A percentile compares a stretch with the other conserved stretches of the same genome.
Evolutionary conservation across 2,888 invertebrate species (phyloP).

Genomic region (Monopis laevigella): DNA sequence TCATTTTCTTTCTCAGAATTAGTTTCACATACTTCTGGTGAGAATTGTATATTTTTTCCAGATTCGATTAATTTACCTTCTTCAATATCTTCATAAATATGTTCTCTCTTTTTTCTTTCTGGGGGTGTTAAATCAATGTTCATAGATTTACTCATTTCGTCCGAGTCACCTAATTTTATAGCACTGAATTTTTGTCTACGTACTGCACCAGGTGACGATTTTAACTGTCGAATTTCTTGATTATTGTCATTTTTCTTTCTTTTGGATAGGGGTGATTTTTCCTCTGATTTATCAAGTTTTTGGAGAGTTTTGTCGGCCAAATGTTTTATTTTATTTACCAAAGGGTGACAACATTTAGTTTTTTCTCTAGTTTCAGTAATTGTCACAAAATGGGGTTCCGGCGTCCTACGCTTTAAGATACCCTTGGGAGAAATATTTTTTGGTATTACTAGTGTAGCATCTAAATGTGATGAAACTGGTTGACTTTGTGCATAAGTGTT

Average conservation of each 20-base stretch:
- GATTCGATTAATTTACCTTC: conserved; percentile 39
- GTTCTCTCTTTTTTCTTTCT: conserved; percentile 64
- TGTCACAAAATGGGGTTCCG: conserved; percentile 48
- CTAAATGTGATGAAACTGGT: conserved; percentile 37
- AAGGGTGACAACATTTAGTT: conserved; percentile 67
- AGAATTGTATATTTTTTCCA: conserved; percentile 58
- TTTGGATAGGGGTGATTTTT: conserved; percentile 47
- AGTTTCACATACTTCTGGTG: conserved; percentile 42
- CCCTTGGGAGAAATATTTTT: conserved; percentile 60
- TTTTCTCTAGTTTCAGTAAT: conserved; percentile 56
- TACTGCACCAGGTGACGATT: conserved; percentile 69
- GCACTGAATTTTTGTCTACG: conserved; percentile 62
- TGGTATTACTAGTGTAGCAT: conserved; percentile 38
- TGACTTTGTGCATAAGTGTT: conserved; percentile 34
- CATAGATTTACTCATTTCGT: conserved; percentile 60
- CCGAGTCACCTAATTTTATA: conserved; percentile 57
- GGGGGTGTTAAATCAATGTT: conserved; percentile 45
- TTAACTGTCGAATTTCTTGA: conserved; percentile 69
- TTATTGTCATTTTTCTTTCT: conserved; percentile 61
- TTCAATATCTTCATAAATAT: conserved; percentile 72
- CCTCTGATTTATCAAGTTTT: conserved; percentile 54
- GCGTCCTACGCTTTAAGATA: conserved; percentile 60
- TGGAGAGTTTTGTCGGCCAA: conserved; percentile 70
- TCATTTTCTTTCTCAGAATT: conserved; percentile 34
- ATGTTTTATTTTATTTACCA: conserved; percentile 72